phyloP scores from a whole-genome alignment of 2,797 vertebrate genomes.

The Chiloscyllium punctatum region DNA sequence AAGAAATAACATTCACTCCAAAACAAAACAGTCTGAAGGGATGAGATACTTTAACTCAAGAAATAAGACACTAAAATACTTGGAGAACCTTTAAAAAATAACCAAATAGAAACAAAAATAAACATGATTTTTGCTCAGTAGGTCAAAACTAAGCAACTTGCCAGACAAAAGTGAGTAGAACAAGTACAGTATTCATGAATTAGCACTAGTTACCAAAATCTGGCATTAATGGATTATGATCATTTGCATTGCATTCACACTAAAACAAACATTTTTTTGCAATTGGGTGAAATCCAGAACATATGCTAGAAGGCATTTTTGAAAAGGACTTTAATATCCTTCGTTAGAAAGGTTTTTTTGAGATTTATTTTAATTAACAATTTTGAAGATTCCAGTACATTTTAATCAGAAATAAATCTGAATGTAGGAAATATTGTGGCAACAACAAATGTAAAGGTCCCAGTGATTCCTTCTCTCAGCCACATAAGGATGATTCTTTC shows the following conservation, averaged over 20 bases:
- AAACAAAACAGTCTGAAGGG: too few relatives aligned
- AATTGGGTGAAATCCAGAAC: background rate
- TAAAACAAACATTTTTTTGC: background rate
- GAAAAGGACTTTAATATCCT: background rate
- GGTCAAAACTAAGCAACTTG: background rate
- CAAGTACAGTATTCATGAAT: background rate
- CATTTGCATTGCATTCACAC: background rate
- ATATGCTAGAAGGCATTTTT: background rate
- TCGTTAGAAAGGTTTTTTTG: background rate
- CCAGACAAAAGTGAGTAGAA: background rate
- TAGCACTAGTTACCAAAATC: background rate
- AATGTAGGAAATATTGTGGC: background rate
- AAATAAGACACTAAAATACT: too few relatives aligned
- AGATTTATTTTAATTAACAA: slow-evolving; percentile 21
- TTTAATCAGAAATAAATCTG: background rate
- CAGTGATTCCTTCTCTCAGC: too few relatives aligned
- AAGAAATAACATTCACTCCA: too few relatives aligned
- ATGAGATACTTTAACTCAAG: too few relatives aligned
- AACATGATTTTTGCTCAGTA: background rate
- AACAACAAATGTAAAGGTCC: background rate
- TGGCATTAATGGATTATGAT: background rate
- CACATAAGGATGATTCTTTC: too few relatives aligned
- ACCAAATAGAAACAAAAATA: too few relatives aligned
- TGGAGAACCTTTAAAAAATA: too few relatives aligned
- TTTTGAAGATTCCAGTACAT: background rate